These are phyloP conservation scores for Nemapogon koenigi DNA, from an alignment of 2,888 invertebrate species.

Conservation along the genomic window DNA sequence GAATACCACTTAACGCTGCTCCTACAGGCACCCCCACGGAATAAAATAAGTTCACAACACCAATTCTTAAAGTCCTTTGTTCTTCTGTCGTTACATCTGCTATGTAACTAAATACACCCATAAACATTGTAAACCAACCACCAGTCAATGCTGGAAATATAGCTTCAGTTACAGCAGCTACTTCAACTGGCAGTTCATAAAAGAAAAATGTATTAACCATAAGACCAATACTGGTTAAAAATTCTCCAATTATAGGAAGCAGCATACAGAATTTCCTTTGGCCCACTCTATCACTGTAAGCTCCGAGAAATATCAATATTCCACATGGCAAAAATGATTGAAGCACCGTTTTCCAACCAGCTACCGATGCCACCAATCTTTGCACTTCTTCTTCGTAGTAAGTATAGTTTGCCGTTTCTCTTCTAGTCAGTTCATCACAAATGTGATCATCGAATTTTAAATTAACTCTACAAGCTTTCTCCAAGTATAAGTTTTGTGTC, in stretches of 20 bases:
- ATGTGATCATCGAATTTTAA: constrained; percentile 73
- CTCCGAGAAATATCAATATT: constrained; percentile 82
- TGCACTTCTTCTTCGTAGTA: constrained; percentile 72
- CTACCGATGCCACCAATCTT: constrained; percentile 78
- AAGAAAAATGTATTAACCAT: constrained; percentile 82
- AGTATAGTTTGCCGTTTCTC: constrained; percentile 70
- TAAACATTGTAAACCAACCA: constrained; percentile 90
- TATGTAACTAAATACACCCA: constrained; percentile 90
- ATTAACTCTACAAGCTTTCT: constrained; percentile 87
- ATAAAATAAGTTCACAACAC: constrained; percentile 87
- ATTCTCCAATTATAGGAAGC: constrained; percentile 81
- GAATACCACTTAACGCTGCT: constrained; percentile 84
- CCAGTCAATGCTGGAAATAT: constrained; percentile 83
- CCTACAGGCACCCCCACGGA: constrained; percentile 89
- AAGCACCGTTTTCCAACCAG: constrained; percentile 85
- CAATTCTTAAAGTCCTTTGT: constrained; percentile 83
- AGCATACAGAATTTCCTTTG: constrained; percentile 83
- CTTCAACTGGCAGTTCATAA: constrained; percentile 81
- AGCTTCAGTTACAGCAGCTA: constrained; percentile 79
- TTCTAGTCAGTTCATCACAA: constrained; percentile 77
- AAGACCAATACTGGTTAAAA: constrained; percentile 78
- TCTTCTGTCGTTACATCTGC: constrained; percentile 86
- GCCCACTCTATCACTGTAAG: constrained; percentile 75
- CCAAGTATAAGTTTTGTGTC: constrained; percentile 84
- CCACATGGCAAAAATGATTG: constrained; percentile 83